These are phyloP conservation scores for Nomada ruficornis DNA, from an alignment of 2,888 invertebrate species.

Conservation along the genomic window DNA sequence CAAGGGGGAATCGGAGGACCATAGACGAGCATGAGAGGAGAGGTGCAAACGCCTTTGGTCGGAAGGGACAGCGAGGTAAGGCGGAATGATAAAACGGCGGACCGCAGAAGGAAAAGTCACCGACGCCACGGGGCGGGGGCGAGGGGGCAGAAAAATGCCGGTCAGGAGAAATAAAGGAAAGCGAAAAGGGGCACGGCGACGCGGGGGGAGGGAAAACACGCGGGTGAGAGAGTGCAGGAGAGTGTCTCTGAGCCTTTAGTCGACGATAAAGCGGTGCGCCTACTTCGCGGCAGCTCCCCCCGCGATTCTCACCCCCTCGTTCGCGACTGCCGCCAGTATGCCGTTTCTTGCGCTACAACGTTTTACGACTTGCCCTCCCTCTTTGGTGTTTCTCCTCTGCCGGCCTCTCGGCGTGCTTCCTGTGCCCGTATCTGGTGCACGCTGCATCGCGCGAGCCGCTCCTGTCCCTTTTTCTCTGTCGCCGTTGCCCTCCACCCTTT, in stretches of 20 bases:
- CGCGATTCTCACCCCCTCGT: conserved; percentile 47
- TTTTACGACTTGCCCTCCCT: conserved; percentile 48
- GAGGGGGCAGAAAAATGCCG: too few species aligned
- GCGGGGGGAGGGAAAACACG: conserved; percentile 25
- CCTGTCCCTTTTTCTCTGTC: not conserved
- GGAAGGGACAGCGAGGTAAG: not conserved
- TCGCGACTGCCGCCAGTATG: conserved; percentile 30
- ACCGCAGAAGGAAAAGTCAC: not conserved
- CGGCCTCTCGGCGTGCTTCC: conserved; percentile 19
- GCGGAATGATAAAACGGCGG: conserved; percentile 5
- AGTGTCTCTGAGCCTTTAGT: conserved; percentile 64
- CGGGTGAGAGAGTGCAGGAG: conserved; percentile 52
- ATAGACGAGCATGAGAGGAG: too few species aligned
- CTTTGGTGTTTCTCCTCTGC: conserved; percentile 2
- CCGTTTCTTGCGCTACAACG: conserved; percentile 51
- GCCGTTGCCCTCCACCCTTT: not conserved
- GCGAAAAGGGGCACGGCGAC: not conserved
- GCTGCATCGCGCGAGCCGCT: conserved; percentile 15
- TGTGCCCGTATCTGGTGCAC: conserved; percentile 41
- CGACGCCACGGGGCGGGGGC: too few species aligned
- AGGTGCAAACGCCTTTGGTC: too few species aligned
- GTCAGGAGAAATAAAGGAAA: too few species aligned
- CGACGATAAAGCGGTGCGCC: conserved; percentile 69
- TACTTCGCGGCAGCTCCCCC: conserved; percentile 63
- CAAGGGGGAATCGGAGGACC: not conserved